Evolutionary conservation across 2,888 invertebrate species (phyloP), one percentile per base, ranked within the genome.

Genomic region (Nemurella pictetii): DNA sequence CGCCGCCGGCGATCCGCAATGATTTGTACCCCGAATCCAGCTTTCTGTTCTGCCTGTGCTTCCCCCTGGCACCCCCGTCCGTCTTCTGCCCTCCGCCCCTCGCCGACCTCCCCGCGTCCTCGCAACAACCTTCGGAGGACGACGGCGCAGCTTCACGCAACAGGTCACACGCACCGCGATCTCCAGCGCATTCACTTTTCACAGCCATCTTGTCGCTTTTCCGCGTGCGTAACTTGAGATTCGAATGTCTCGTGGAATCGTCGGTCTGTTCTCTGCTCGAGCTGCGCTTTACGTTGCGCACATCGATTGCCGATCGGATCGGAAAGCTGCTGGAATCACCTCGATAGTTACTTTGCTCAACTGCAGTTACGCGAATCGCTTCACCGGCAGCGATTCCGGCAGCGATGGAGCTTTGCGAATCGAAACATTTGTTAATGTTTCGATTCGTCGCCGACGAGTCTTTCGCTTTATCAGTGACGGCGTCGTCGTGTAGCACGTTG

Each of bases 401-500:
- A 12, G 7, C 78, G 28, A 29, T 27, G 78, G 15, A 7, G 7
- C 29, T 28, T 5, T 75, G 26, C 12, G 30, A 28, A 28, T 29
- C 15, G n/a, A 78, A 28, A 78, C 78, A 78, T 30, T 29, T 7
- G 78, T 78, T 78, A n/a, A 78, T 78, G 78, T 78, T 78, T 75
- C 28, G 12, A 26, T 26, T 32, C 80, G 75, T n/a, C 75, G 75
- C 2, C 80, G 30, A 30, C 12, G 25, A 30, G 5, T 28, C 29
- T 29, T 80, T 30, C 80, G 30, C 80, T 29, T 80, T 32, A 80
- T 32, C 80, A 80, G 29, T n/a, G n/a, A n/a, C 30, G 28, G 35
- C 72, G 20, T 75, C 36, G 30, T 84, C 84, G 20, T 82, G 75
- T 27, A 84, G 75, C 72, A 84, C 92, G 87, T 92, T 92, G 88